A percentile compares a stretch with the other conserved stretches of the same genome.
phyloP scores from a whole-genome alignment of 2,888 invertebrate species.

The Malachius bipustulatus region DNA sequence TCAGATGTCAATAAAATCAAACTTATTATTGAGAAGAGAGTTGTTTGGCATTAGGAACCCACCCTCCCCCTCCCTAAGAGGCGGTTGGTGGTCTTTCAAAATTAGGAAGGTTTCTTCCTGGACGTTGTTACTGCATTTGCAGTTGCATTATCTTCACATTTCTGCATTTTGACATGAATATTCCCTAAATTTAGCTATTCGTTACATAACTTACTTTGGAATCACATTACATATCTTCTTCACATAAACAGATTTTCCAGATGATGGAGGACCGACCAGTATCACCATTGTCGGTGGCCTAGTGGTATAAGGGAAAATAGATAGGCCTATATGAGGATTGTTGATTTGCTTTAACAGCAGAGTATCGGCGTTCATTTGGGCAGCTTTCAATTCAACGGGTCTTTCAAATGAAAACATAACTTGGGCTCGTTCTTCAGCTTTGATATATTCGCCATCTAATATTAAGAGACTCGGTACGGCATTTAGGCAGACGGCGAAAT shows the following conservation, averaged over 20 bases:
- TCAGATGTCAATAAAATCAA: too few species aligned
- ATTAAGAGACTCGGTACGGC: constrained; percentile 29
- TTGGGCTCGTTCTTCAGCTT: constrained; percentile 27
- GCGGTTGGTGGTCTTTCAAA: too few species aligned
- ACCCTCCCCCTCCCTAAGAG: too few species aligned
- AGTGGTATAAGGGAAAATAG: constrained; percentile 31
- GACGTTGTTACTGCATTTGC: too few species aligned
- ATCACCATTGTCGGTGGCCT: constrained; percentile 33
- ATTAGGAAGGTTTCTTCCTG: too few species aligned
- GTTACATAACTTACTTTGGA: constrained; percentile 19
- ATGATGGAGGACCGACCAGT: constrained; percentile 35
- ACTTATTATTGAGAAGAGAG: too few species aligned
- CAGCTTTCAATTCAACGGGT: constrained; percentile 4
- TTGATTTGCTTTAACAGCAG: constrained; percentile 21
- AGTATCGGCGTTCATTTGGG: constrained; percentile 14
- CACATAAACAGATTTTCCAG: constrained; percentile 29
- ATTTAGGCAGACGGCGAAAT: constrained; percentile 30
- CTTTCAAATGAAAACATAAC: constrained; percentile 25
- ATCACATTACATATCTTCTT: constrained; percentile 23
- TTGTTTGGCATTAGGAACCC: too few species aligned
- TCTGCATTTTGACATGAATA: too few species aligned
- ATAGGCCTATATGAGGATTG: constrained; percentile 27
- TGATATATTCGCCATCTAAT: constrained; percentile 32
- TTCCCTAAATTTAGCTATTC: too few species aligned
- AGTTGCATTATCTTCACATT: too few species aligned